Conservation (phyloP, 2,797 vertebrate genomes). For the Pampus argenteus region DNA sequence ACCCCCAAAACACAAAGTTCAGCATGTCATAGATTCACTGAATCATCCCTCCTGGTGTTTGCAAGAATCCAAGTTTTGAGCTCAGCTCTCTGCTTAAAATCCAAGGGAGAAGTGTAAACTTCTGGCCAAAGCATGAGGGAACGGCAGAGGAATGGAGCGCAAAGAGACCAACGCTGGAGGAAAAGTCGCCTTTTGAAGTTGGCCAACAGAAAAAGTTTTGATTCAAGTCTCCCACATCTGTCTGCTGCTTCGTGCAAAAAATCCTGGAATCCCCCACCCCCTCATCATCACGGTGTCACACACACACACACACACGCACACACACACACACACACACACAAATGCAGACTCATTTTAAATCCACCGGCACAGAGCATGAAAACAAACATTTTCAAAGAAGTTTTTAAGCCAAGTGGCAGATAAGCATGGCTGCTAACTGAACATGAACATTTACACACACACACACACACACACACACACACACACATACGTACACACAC, state of each 20-base stretch:
- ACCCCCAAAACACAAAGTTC: constrained; percentile 31
- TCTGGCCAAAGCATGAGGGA: constrained; percentile 74
- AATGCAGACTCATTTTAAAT: constrained; percentile 45
- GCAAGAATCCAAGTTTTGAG: constrained; percentile 63
- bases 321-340: constrained; percentile 19
- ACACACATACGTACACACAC: constrained; percentile 10
- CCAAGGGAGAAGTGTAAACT: constrained; percentile 59
- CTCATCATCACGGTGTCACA: constrained; percentile 62
- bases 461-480: constrained; percentile 4
- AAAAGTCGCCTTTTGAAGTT: constrained; percentile 74
- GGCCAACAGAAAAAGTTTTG: constrained; percentile 75
- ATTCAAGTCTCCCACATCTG: constrained; percentile 79
- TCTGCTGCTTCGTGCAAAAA: constrained; percentile 73
- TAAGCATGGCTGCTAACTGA: constrained; percentile 57
- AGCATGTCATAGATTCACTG: constrained; percentile 57
- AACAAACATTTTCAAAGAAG: constrained; percentile 67
- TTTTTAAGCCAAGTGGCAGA: constrained; percentile 69
- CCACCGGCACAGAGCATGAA: constrained; percentile 53
- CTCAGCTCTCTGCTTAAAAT: constrained; percentile 57
- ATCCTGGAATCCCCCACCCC: constrained; percentile 79
- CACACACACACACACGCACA: constrained; percentile 41
- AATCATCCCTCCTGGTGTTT: constrained; percentile 59
- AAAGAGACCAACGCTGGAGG: constrained; percentile 64
- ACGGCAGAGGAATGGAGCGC: constrained; percentile 72
- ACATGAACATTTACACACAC: constrained; percentile 32